Evolutionary conservation across 2,113 vertebrate species (phyloP).

Genomic region (Pygathrix nemaeus): DNA sequence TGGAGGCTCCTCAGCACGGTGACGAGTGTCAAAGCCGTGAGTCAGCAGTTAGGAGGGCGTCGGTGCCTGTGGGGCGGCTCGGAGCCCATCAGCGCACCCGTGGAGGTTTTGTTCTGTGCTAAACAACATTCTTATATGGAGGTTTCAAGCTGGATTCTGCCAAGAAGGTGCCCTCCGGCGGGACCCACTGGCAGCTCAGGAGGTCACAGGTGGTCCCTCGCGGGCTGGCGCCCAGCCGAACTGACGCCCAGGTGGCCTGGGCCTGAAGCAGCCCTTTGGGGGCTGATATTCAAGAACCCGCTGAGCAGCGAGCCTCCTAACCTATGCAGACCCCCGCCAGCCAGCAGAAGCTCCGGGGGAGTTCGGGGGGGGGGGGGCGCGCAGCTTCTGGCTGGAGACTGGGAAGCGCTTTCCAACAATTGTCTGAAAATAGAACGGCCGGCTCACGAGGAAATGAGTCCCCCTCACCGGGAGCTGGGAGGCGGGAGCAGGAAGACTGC

Average conservation of each 20-base stretch:
- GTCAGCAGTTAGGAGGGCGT: background rate
- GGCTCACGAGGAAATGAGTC: slow-evolving; percentile 30
- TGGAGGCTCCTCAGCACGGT: background rate
- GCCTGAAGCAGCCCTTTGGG: too few relatives aligned
- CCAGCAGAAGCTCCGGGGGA: background rate
- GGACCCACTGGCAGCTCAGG: background rate
- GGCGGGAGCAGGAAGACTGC: background rate
- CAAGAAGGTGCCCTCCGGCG: too few relatives aligned
- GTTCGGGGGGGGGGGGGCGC: background rate
- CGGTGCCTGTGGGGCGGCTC: fast-evolving
- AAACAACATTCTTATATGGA: background rate
- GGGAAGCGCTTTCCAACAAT: slow-evolving; percentile 50
- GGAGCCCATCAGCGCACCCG: fast-evolving
- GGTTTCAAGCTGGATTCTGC: background rate
- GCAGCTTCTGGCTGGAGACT: background rate
- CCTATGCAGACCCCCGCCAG: background rate
- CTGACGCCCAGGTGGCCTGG: fast-evolving
- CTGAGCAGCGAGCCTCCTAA: background rate
- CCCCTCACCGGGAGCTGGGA: background rate
- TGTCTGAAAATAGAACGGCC: slow-evolving; percentile 56
- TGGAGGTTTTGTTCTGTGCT: background rate
- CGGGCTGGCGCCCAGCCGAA: background rate
- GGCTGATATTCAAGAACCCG: background rate
- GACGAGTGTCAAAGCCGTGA: background rate
- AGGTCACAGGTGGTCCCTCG: background rate